These are phyloP conservation scores for Forbesichthys papilliferus DNA, from an alignment of 2,113 vertebrate genomes.

Conservation along the genomic window DNA sequence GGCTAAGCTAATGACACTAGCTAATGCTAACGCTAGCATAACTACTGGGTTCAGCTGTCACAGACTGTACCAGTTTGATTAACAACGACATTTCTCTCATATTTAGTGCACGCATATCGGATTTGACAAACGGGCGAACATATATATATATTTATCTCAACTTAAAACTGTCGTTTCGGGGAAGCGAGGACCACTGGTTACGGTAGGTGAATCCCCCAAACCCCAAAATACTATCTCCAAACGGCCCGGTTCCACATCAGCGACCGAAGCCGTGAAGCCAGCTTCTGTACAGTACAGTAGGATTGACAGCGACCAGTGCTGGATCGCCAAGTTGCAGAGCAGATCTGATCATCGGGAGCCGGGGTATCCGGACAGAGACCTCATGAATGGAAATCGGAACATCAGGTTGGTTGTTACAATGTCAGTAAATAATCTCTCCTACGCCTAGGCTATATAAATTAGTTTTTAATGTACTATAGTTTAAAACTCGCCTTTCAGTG, in stretches of 20 bases:
- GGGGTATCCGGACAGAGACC: conserved; percentile 82
- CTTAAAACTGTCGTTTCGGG: conserved; percentile 38
- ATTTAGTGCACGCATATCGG: not conserved
- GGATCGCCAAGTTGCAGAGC: conserved; percentile 3
- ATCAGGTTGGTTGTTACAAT: conserved; percentile 77
- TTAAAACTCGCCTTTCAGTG: too few species aligned
- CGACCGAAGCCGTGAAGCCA: conserved; percentile 32
- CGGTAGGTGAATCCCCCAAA: conserved; percentile 37
- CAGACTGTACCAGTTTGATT: not conserved
- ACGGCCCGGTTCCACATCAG: conserved; percentile 57
- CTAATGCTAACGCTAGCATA: conserved; percentile 31
- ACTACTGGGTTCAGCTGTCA: conserved; percentile 9
- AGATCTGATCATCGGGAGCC: conserved; percentile 55
- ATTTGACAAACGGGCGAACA: not conserved
- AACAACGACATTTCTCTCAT: conserved; percentile 20
- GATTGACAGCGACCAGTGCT: conserved; percentile 11
- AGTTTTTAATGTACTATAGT: too few species aligned
- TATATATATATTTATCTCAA: conserved; percentile 7
- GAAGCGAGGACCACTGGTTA: conserved; percentile 39
- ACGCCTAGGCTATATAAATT: too few species aligned
- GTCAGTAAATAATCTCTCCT: not conserved
- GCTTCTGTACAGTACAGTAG: not conserved
- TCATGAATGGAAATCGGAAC: conserved; percentile 99
- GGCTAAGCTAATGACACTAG: conserved; percentile 55
- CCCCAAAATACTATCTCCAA: not conserved